Conservation (phyloP, 2,113 vertebrate genomes). For the Heterotis niloticus region DNA sequence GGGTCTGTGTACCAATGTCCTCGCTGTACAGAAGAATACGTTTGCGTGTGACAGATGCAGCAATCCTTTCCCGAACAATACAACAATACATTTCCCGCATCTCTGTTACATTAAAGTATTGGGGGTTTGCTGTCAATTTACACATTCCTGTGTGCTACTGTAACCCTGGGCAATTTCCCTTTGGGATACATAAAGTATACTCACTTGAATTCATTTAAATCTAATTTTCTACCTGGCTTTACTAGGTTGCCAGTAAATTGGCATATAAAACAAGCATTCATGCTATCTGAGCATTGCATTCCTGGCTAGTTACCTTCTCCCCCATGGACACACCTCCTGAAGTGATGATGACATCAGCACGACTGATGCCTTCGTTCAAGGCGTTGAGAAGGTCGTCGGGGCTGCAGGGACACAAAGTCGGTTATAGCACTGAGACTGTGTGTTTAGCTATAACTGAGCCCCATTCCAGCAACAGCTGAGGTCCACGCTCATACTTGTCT, state of each 20-base stretch:
- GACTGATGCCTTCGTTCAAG: constrained; percentile 98
- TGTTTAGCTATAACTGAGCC: not conserved
- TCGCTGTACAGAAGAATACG: not conserved
- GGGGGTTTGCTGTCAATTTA: too few relatives aligned
- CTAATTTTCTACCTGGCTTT: not conserved
- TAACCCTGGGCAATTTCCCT: too few relatives aligned
- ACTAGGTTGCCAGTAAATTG: not conserved
- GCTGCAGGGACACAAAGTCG: constrained; percentile 56
- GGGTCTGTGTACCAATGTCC: too few relatives aligned
- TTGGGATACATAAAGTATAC: too few relatives aligned
- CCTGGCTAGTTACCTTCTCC: constrained; percentile 80
- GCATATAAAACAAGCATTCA: not conserved
- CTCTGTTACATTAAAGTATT: too few relatives aligned
- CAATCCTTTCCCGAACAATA: not conserved
- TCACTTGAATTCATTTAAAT: not conserved
- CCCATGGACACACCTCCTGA: constrained; percentile 99
- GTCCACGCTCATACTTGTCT: constrained; percentile 80
- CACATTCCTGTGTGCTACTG: too few relatives aligned
- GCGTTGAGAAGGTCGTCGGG: constrained; percentile 98
- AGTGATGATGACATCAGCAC: constrained; percentile 98
- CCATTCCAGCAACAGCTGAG: not conserved
- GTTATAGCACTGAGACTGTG: not conserved
- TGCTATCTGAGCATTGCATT: not conserved
- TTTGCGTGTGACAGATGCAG: not conserved
- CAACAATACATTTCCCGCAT: not conserved